Evolutionary conservation across 2,888 invertebrate genomes (phyloP).

Genomic region (Epirrhoe alternata): DNA sequence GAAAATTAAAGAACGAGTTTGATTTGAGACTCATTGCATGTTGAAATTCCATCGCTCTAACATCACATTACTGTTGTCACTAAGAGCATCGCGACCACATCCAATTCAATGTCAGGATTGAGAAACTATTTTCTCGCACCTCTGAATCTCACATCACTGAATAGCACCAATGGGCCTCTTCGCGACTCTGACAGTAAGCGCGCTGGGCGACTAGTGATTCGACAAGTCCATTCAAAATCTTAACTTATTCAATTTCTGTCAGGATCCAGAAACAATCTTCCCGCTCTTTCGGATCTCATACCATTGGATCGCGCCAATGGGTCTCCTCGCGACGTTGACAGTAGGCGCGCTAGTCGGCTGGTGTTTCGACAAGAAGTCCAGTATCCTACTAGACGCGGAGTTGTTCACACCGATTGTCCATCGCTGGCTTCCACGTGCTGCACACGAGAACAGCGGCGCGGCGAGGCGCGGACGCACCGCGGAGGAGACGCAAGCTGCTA

Average conservation of each 20-base stretch:
- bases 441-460: constrained; percentile 59
- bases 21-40: no score
- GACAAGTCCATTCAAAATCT: neutral
- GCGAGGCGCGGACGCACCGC: constrained; percentile 37
- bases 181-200: no score
- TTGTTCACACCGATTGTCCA: constrained; percentile 72
- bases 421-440: constrained; percentile 63
- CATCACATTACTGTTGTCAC: no score
- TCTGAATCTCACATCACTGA: no score
- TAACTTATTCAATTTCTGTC: constrained; percentile 23
- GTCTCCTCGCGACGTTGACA: constrained; percentile 87
- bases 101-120: no score
- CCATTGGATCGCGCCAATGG: constrained; percentile 92
- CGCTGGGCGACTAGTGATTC: neutral
- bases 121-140: no score
- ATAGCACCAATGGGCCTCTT: no score
- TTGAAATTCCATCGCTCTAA: no score
- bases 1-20: no score
- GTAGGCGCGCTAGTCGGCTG: constrained; percentile 88
- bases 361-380: constrained; percentile 60
- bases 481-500: constrained; percentile 40
- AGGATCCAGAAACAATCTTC: constrained; percentile 84
- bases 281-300: constrained; percentile 92
- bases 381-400: constrained; percentile 68
- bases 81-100: no score